Evolutionary conservation across 2,797 vertebrate genomes (phyloP).

Genomic region (Caiman crocodilus): DNA sequence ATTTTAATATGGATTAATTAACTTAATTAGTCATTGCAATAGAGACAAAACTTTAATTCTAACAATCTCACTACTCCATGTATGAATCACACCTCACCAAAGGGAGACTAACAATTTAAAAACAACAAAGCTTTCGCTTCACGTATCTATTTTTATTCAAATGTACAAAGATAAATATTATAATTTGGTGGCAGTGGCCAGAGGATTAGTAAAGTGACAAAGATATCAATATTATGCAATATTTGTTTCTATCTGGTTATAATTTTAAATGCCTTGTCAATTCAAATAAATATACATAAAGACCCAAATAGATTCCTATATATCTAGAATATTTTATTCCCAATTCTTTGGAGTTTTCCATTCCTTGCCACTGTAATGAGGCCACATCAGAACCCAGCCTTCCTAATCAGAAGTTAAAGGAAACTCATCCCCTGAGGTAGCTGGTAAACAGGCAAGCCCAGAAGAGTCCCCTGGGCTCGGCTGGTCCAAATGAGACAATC

Average conservation of each 20-base stretch:
- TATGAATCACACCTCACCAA: neutral
- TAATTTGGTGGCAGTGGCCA: neutral
- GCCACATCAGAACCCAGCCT: too few species aligned
- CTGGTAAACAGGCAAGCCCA: too few species aligned
- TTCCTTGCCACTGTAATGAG: too few species aligned
- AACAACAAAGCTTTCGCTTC: neutral
- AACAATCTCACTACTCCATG: neutral
- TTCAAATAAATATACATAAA: neutral
- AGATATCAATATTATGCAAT: neutral
- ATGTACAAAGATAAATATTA: neutral
- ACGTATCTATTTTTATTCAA: neutral
- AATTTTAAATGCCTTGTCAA: neutral
- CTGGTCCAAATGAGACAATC: too few species aligned
- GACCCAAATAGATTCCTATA: neutral
- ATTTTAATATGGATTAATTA: neutral
- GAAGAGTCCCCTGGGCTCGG: too few species aligned
- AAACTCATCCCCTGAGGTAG: too few species aligned
- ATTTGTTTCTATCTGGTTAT: neutral
- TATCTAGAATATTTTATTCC: neutral
- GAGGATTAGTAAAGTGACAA: neutral
- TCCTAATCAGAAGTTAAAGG: too few species aligned
- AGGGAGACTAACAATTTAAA: neutral
- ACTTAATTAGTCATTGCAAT: neutral
- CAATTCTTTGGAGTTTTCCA: too few species aligned
- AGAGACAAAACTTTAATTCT: neutral